Evolutionary conservation across 2,888 invertebrate species (phyloP).

Genomic region (Anticlea derivata): DNA sequence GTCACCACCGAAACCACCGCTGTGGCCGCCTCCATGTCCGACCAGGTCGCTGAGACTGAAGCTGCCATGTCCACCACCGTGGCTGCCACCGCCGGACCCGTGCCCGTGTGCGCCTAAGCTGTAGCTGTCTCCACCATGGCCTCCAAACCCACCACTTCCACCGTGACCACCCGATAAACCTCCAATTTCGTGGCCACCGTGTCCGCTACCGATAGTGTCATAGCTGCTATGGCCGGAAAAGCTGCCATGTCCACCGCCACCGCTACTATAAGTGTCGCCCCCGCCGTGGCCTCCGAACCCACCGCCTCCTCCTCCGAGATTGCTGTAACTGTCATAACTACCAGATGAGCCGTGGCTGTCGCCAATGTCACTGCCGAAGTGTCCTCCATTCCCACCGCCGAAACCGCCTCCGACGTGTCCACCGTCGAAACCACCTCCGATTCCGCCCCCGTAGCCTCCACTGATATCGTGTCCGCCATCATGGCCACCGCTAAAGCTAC

Average conservation of each 20-base stretch:
- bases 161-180: slow-evolving; percentile 28
- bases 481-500: slow-evolving; percentile 24
- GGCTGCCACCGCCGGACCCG: slow-evolving; percentile 43
- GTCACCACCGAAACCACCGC: slow-evolving; percentile 57
- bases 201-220: slow-evolving; percentile 39
- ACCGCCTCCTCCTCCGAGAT: slow-evolving; percentile 12
- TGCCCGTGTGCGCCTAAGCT: slow-evolving; percentile 38
- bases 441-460: slow-evolving; percentile 52
- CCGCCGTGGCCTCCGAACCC: slow-evolving; percentile 28
- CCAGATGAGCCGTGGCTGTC: slow-evolving; percentile 31
- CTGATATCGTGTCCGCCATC: slow-evolving; percentile 45
- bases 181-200: slow-evolving; percentile 36
- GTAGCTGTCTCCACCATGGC: slow-evolving; percentile 46
- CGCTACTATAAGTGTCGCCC: slow-evolving; percentile 40
- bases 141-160: slow-evolving; percentile 38
- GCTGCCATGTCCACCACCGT: slow-evolving; percentile 50
- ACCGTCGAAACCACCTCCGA: slow-evolving; percentile 47
- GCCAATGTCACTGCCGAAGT: slow-evolving; percentile 38
- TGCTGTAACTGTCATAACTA: slow-evolving; percentile 35
- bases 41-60: slow-evolving; percentile 44
- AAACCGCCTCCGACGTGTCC: slow-evolving; percentile 40
- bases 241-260: slow-evolving; percentile 37
- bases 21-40: slow-evolving; percentile 44
- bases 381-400: slow-evolving; percentile 47
- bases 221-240: slow-evolving; percentile 41